These are phyloP conservation scores for Pterocles orientalis DNA, from an alignment of 2,113 vertebrate genomes.

Conservation along the genomic window DNA sequence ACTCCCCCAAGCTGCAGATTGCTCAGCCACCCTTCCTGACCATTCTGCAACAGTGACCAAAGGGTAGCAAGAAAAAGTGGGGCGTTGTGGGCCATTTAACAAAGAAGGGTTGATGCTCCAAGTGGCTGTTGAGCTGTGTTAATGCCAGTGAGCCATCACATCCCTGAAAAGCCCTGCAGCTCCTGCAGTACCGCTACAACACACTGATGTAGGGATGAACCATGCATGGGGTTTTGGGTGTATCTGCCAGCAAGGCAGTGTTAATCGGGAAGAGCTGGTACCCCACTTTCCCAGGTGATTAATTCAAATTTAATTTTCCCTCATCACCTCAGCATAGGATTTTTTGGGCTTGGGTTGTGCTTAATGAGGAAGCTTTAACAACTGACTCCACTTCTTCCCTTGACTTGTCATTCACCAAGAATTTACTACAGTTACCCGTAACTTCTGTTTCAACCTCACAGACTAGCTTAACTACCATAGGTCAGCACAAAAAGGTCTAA, in stretches of 20 bases:
- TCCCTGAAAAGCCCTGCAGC: not conserved
- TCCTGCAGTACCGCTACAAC: not conserved
- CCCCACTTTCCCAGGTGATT: not conserved
- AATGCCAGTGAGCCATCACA: not conserved
- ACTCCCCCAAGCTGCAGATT: not conserved
- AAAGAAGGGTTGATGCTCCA: not conserved
- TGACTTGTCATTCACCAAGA: not conserved
- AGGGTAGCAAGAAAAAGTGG: not conserved
- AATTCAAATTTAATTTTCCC: not conserved
- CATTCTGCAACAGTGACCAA: not conserved
- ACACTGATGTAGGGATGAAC: not conserved
- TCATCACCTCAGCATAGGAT: not conserved
- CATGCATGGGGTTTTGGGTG: not conserved
- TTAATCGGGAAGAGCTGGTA: not conserved
- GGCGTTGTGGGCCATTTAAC: not conserved
- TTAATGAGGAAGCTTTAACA: not conserved
- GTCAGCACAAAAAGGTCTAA: conserved; percentile 30
- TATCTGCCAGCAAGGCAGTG: not conserved
- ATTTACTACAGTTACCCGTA: not conserved
- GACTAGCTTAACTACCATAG: not conserved
- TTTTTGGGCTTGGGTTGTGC: not conserved
- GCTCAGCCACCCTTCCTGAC: not conserved
- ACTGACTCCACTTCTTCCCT: not conserved
- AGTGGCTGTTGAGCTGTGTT: not conserved
- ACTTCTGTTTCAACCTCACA: not conserved